A percentile compares a stretch with the other conserved stretches of the same genome.
phyloP scores from a whole-genome alignment of 1,140 invertebrate genomes.

The Drosophila busckii region DNA sequence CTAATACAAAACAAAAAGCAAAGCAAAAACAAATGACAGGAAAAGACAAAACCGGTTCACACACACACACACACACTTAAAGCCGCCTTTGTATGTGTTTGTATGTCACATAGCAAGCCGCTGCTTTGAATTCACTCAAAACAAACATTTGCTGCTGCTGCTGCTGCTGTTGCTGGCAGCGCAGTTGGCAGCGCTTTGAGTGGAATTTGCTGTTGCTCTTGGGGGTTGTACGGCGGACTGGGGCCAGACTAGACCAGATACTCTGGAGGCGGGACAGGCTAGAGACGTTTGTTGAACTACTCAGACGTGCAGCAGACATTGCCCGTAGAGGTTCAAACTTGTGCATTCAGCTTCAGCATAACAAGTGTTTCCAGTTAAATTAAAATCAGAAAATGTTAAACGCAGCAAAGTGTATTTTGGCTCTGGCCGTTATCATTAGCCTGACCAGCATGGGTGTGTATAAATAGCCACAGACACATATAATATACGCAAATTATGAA shows the following conservation, averaged over 20 bases:
- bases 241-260: not conserved
- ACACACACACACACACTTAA: constrained; percentile 3
- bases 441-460: constrained; percentile 63
- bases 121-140: constrained; percentile 13
- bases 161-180: constrained; percentile 4
- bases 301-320: constrained; percentile 66
- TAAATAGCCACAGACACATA: not conserved
- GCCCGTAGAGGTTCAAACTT: constrained; percentile 36
- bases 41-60: constrained; percentile 10
- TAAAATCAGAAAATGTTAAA: constrained; percentile 54
- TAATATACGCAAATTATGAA: not conserved
- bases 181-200: no score
- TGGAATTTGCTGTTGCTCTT: constrained; percentile 1
- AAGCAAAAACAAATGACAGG: not conserved
- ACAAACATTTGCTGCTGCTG: no score
- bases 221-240: constrained; percentile 4
- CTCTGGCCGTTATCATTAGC: constrained; percentile 64
- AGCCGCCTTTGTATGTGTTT: not conserved
- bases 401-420: constrained; percentile 64
- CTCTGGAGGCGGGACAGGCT: not conserved
- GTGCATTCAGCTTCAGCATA: constrained; percentile 3
- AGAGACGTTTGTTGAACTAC: constrained; percentile 20
- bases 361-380: not conserved
- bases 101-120: not conserved
- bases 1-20: not conserved